Evolutionary conservation across 1,140 invertebrate species (phyloP).

Genomic region (Drosophila tani): DNA sequence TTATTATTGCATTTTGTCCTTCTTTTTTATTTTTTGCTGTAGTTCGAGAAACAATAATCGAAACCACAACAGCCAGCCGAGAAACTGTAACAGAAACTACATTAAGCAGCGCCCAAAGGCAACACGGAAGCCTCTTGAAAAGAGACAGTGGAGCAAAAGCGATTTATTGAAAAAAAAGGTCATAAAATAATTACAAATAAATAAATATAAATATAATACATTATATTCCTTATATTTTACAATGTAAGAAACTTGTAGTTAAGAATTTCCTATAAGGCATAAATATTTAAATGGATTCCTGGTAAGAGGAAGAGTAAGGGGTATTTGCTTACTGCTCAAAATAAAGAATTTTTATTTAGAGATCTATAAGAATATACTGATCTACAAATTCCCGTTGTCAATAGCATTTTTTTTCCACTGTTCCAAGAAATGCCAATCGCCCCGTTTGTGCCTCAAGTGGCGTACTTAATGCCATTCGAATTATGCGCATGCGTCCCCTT

Average conservation of each 20-base stretch:
- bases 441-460: constrained; percentile 33
- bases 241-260: too few species aligned
- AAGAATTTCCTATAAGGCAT: too few species aligned
- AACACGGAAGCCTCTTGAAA: constrained; percentile 31
- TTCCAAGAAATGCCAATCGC: constrained; percentile 20
- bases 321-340: too few species aligned
- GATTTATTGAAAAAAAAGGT: too few species aligned
- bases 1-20: constrained; percentile 50
- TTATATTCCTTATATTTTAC: too few species aligned
- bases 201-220: too few species aligned
- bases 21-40: not conserved
- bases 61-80: constrained; percentile 28
- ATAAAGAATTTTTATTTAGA: too few species aligned
- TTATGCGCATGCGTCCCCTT: constrained; percentile 56
- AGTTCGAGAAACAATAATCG: constrained; percentile 37
- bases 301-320: too few species aligned
- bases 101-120: constrained; percentile 32
- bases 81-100: constrained; percentile 37
- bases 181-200: too few species aligned
- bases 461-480: constrained; percentile 60
- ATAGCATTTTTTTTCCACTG: constrained; percentile 34
- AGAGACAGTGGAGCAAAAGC: constrained; percentile 12
- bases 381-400: too few species aligned
- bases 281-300: too few species aligned
- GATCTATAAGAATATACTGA: too few species aligned